Conservation (phyloP, 2,797 vertebrate species). For the Sphenopsis melanotis region DNA sequence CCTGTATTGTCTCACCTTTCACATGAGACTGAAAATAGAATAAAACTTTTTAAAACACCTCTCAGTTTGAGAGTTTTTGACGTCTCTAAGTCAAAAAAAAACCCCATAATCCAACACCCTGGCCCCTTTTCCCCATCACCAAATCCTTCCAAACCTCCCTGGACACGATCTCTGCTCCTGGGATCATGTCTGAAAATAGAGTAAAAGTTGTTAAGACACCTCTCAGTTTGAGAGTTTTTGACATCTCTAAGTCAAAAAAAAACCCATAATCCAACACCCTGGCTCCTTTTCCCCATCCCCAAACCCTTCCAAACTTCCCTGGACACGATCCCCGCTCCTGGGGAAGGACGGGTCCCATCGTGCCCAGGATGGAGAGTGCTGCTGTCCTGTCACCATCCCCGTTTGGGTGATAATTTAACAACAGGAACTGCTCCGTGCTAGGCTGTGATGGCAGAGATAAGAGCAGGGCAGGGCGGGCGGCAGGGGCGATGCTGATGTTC, state of each 20-base stretch:
- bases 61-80: background rate
- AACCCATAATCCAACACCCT: background rate
- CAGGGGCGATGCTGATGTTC: background rate
- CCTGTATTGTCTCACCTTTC: background rate
- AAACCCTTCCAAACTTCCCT: background rate
- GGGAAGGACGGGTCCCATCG: fast-evolving
- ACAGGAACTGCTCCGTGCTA: background rate
- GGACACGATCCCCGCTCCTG: fast-evolving
- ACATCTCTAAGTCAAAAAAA: background rate
- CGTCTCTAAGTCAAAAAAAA: background rate
- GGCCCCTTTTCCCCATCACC: too few relatives aligned
- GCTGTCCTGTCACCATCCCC: background rate
- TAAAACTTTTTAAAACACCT: background rate
- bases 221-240: background rate
- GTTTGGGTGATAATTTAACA: background rate
- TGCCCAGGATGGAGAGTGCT: background rate
- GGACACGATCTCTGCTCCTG: too few relatives aligned
- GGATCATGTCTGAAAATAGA: background rate
- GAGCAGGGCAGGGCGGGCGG: background rate
- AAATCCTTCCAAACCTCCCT: too few relatives aligned
- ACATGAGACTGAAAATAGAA: background rate
- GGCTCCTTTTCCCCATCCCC: background rate
- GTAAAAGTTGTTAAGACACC: background rate
- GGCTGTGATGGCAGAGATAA: background rate
- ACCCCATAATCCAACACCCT: background rate